These are phyloP conservation scores for Ispidina picta DNA, from an alignment of 2,797 vertebrate genomes.

Conservation along the genomic window DNA sequence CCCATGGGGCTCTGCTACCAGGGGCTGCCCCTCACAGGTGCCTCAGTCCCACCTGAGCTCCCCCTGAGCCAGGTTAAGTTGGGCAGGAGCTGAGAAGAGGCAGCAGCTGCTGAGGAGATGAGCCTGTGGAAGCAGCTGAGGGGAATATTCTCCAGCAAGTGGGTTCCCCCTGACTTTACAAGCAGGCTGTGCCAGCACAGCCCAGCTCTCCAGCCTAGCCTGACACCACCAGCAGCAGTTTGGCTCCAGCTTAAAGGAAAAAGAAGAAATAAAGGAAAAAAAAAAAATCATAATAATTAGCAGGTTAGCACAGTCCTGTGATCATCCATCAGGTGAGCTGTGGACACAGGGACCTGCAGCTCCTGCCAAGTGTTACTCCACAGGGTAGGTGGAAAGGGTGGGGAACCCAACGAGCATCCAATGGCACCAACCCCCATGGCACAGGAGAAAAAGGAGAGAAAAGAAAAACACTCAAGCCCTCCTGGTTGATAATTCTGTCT, in stretches of 20 bases:
- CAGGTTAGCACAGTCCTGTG: accelerated
- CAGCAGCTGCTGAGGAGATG: accelerated
- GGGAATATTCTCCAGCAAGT: not conserved
- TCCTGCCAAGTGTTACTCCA: accelerated
- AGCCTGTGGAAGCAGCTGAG: accelerated
- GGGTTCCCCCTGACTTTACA: too few relatives aligned
- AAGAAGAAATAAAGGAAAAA: not conserved
- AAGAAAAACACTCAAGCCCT: too few relatives aligned
- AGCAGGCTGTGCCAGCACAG: not conserved
- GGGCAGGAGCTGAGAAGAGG: not conserved
- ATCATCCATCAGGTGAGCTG: not conserved
- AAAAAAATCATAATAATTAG: not conserved
- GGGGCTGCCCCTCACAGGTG: accelerated
- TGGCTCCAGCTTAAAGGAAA: not conserved
- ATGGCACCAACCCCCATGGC: not conserved
- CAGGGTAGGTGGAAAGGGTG: not conserved
- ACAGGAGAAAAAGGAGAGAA: not conserved
- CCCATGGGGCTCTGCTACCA: not conserved
- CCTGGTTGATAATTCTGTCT: not conserved
- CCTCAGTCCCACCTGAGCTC: not conserved
- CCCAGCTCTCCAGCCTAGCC: accelerated
- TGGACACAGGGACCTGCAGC: not conserved
- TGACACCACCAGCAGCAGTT: not conserved
- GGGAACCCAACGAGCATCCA: not conserved
- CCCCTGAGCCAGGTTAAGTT: accelerated